Base-by-base conservation (phyloP, 1,140 invertebrate genomes). In the Hydropsyche tenuis region DNA sequence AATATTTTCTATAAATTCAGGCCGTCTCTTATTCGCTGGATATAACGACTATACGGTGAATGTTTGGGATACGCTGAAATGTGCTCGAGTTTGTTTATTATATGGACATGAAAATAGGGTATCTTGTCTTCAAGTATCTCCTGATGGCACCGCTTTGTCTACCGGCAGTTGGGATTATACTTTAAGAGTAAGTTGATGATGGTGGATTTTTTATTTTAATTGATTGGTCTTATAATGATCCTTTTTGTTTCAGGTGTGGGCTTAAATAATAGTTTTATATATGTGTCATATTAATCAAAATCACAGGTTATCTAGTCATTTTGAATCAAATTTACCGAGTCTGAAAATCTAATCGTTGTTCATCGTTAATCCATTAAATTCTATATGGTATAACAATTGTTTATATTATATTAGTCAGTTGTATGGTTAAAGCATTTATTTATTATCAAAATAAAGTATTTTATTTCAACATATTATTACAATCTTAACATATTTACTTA, bases 11-110 rank as follows among this genome's bases (percentile, higher is more conserved):
- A 30, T 73, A 27, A 20, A 77, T 80, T 12, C 79, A 93, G 94
- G 97, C 22, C 92, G 97, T 12, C 85, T 99, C 64, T 86, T 99
- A 76, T 99, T 99, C 87, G 97, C 97, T 75, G 98, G 97, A 62
- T 99, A 99, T 86, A 97, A 97, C 84, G 98, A 99, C 86, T 98
- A 99, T 83, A 98, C 96, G 18, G 94, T 99, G 22, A 97, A 99
- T 85, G 92, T 98, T 14, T 99, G 98, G 98, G 98, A 99, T 85
- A 96, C 96, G 16, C 84, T 99, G 30, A 99, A 99, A 81, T 97
- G 93, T 81, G 89, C 90, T 65, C 88, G 98, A 70, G 91, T 98
- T 14, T 93, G 93, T 80, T 90, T 99, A 72, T 86, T 99, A 23
- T 98, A 98, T 82, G 97, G 97, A 0, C 98, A 99, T 85, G 98